Base-by-base conservation (phyloP, 2,888 invertebrate species). In the Cristatella mucedo region DNA sequence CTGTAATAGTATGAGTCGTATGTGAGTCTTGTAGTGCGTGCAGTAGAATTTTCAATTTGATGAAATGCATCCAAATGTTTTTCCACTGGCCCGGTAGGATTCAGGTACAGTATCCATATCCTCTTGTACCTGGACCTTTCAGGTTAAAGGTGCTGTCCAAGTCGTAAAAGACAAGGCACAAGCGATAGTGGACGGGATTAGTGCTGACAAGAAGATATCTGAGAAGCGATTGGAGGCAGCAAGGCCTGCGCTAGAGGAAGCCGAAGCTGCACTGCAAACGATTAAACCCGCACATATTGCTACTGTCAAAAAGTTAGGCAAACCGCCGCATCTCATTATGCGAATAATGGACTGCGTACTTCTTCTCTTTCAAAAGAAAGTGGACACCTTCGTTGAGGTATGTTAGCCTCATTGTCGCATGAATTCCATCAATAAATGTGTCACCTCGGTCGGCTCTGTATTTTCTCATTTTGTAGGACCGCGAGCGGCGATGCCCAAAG, bases 401-500 rank as follows among this genome's bases (percentile, higher is more conserved):
- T 16, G 36, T n/a, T n/a, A n/a, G n/a, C n/a, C n/a, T n/a, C n/a
- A n/a, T n/a, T n/a, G n/a, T n/a, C n/a, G n/a, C n/a, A n/a, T n/a
- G n/a, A n/a, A n/a, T n/a, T n/a, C n/a, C n/a, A n/a, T n/a, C n/a
- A n/a, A n/a, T n/a, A n/a, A n/a, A n/a, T n/a, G n/a, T n/a, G n/a
- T n/a, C n/a, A n/a, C n/a, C n/a, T n/a, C n/a, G n/a, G n/a, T n/a
- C n/a, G n/a, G n/a, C n/a, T n/a, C 26, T n/a, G n/a, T 26, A 7
- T n/a, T 11, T 11, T 11, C n/a, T 11, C 26, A 26, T 26, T 7
- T n/a, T 31, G 52, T 73, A 78, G 2, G 91, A 93, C 59, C 74
- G 76, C 1, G 75, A 82, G 21, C 76, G 79, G 2, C 75, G 79
- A 1, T 86, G 86, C 59, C 53, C 55, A 7, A 91, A 87, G 59